These are phyloP conservation scores for Bombus turneri DNA, from an alignment of 1,140 invertebrate genomes.

Conservation along the genomic window DNA sequence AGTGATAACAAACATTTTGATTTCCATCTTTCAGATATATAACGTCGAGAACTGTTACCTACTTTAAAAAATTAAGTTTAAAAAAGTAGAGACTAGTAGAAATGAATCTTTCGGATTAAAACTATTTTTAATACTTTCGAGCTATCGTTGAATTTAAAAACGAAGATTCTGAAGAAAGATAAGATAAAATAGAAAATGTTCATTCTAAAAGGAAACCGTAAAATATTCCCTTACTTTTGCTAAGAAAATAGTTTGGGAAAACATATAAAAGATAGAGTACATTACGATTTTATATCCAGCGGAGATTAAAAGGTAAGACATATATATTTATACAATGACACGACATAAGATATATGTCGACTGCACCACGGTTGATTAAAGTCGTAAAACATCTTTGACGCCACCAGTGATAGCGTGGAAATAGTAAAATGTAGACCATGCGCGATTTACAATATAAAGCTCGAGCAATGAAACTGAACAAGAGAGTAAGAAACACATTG, in stretches of 20 bases:
- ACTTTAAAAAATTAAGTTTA: too few relatives aligned
- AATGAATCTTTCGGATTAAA: neutral
- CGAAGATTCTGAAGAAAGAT: neutral
- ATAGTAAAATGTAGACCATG: conserved; percentile 9
- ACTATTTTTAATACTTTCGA: neutral
- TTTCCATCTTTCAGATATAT: neutral
- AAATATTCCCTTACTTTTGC: too few relatives aligned
- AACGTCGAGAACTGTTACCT: too few relatives aligned
- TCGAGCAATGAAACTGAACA: conserved; percentile 18
- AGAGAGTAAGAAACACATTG: neutral
- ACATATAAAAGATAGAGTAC: neutral
- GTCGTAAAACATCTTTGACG: conserved; percentile 42
- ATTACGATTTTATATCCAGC: neutral
- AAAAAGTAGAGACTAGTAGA: too few relatives aligned
- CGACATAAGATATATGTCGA: neutral
- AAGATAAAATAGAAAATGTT: neutral
- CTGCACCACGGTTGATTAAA: conserved; percentile 27
- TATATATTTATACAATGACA: neutral
- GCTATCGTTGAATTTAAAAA: too few relatives aligned
- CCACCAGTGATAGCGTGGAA: conserved; percentile 27
- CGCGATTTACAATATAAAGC: conserved; percentile 13
- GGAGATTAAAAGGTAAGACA: neutral
- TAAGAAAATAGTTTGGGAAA: neutral
- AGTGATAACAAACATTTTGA: too few relatives aligned
- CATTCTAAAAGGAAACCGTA: neutral